Conservation (phyloP, 2,113 vertebrate genomes). For the Amia ocellicauda region DNA sequence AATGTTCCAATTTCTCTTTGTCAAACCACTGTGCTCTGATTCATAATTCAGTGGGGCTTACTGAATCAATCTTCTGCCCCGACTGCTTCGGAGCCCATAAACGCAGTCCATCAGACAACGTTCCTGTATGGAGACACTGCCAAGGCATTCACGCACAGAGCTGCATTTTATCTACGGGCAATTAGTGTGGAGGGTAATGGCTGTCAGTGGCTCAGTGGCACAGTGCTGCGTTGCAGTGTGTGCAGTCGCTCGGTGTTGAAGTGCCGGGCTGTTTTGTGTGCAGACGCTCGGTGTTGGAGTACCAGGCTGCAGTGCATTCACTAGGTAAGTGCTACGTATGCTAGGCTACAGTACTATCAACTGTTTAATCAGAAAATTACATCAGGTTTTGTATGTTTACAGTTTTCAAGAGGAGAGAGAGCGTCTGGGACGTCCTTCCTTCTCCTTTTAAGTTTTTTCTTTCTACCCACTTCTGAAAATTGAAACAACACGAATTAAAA, state of each 20-base stretch:
- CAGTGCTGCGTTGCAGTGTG: neutral
- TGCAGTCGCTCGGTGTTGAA: neutral
- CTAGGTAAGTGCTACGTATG: neutral
- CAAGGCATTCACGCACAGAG: neutral
- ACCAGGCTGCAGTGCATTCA: neutral
- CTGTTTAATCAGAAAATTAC: neutral
- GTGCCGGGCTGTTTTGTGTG: neutral
- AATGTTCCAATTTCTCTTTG: slow-evolving; percentile 58
- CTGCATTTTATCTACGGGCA: slow-evolving; percentile 1
- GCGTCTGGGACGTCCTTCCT: too few species aligned
- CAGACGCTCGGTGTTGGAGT: neutral
- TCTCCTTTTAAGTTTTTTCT: too few species aligned
- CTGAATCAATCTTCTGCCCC: slow-evolving; percentile 26
- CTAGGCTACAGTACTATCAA: neutral
- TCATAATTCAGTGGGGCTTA: slow-evolving; percentile 38
- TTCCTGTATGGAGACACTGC: neutral
- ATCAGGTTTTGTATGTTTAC: slow-evolving; percentile 5
- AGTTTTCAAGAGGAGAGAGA: neutral
- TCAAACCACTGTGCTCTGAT: slow-evolving; percentile 30
- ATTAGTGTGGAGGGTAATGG: neutral
- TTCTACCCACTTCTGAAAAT: too few species aligned
- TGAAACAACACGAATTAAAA: neutral
- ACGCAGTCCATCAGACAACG: slow-evolving; percentile 1
- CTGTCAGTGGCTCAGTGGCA: neutral
- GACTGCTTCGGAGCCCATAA: slow-evolving; percentile 1